Base-by-base conservation (phyloP, 2,797 vertebrate species). In the Carapus acus region DNA sequence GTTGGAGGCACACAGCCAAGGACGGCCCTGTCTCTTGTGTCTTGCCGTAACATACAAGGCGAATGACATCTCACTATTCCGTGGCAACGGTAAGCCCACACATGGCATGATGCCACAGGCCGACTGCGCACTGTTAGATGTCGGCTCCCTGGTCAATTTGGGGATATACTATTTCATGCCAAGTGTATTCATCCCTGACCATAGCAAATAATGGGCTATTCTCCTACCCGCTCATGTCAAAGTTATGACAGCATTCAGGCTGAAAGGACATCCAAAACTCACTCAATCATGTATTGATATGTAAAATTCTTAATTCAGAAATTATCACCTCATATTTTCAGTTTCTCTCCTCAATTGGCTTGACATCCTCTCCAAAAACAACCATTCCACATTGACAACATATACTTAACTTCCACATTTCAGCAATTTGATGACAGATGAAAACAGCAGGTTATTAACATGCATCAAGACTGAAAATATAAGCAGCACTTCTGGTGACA, bases 41-140 rank as follows among this genome's bases (percentile, higher is more conserved):
- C 59, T 74, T 31, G 40, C 65, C 71, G 27, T 20, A 56, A 57
- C 54, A 65, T 57, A 69, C 64, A 63, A 31, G 8, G 41, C 58
- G 68, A 71, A 39, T 13, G 62, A 71, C 69, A 55, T 67, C 59
- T 80, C 57, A 57, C 58, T 60, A 70, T 67, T 31, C 62, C 42
- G 55, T 65, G 39, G 62, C 67, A 65, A 69, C 58, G 64, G 68
- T n/a, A 54, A 71, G 59, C 71, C 71, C 73, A 80, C 68, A 19
- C 70, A 67, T 57, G 67, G 74, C 49, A 58, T 4, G 5, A 15
- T 71, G 72, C 65, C 72, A 70, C 46, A 45, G 60, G 63, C 63
- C 69, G 54, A 69, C 55, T 58, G 59, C 57, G 27, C 55, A 65
- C 57, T 59, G 49, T 46, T 21, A 56, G 33, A 46, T 56, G 53